Evolutionary conservation across 2,888 invertebrate genomes (phyloP).

Genomic region (Strigamia crassipes): DNA sequence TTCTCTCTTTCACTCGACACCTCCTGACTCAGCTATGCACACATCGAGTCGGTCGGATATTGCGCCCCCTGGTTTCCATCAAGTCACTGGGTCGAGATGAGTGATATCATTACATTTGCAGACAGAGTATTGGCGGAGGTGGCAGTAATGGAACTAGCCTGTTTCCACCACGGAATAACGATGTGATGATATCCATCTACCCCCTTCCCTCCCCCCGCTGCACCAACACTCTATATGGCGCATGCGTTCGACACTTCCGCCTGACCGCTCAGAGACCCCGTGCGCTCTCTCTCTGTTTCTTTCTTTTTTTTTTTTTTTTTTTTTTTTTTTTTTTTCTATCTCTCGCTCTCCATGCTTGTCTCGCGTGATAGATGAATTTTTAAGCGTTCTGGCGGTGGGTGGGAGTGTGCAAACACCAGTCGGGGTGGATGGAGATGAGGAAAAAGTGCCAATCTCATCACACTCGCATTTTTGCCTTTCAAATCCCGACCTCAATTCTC

Average conservation of each 20-base stretch:
- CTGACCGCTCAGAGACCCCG: background rate
- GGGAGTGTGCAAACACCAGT: background rate
- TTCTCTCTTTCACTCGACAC: background rate
- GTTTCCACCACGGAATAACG: conserved; percentile 30
- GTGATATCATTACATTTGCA: conserved; percentile 30
- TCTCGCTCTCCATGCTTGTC: background rate
- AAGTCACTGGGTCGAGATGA: conserved; percentile 25
- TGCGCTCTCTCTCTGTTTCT: too few relatives aligned
- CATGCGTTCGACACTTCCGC: background rate
- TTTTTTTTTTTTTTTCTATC: too few relatives aligned
- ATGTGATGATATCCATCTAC: background rate
- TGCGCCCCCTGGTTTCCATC: conserved; percentile 30
- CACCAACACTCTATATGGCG: background rate
- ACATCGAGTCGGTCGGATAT: conserved; percentile 10
- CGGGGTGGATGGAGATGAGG: too few relatives aligned
- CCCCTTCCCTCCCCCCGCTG: background rate
- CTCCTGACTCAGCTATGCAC: conserved; percentile 26
- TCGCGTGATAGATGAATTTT: conserved; percentile 20
- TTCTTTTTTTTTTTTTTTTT: too few relatives aligned
- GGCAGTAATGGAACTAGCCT: conserved; percentile 30
- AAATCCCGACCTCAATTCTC: conserved; percentile 16
- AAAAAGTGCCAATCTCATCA: conserved; percentile 9
- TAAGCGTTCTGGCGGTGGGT: conserved; percentile 12
- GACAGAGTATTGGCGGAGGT: conserved; percentile 30
- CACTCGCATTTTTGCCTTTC: conserved; percentile 21